Percentiles rank a stretch among this genome's conserved stretches.
phyloP scores from a whole-genome alignment of 1,140 invertebrate genomes.

The Pinna nobilis region DNA sequence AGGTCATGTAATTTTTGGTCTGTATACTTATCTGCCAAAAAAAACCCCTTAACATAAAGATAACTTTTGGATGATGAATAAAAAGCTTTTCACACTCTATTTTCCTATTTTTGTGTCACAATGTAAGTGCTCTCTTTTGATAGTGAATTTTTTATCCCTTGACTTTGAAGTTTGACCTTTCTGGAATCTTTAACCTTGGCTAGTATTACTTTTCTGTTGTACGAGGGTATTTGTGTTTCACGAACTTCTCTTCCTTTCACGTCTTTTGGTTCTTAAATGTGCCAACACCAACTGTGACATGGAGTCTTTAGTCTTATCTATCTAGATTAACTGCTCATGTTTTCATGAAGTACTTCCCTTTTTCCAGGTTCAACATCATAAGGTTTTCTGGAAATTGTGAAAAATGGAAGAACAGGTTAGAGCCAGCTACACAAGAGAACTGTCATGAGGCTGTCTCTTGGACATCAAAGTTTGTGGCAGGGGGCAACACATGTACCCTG shows the following conservation, averaged over 20 bases:
- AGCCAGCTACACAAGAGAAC: slow-evolving; percentile 67
- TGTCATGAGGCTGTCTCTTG: slow-evolving; percentile 73
- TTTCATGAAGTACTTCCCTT: neutral
- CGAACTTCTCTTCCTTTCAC: too few relatives aligned
- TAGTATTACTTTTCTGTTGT: too few relatives aligned
- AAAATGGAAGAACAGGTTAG: slow-evolving; percentile 67
- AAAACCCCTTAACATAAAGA: too few relatives aligned
- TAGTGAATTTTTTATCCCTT: too few relatives aligned
- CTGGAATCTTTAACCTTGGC: too few relatives aligned
- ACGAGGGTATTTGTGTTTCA: too few relatives aligned
- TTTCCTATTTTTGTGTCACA: neutral
- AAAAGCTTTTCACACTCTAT: neutral
- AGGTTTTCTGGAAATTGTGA: slow-evolving; percentile 71
- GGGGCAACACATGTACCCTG: slow-evolving; percentile 74
- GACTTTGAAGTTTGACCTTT: too few relatives aligned
- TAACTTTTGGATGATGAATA: neutral
- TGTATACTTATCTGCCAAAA: too few relatives aligned
- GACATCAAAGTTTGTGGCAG: slow-evolving; percentile 65
- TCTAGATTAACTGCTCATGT: neutral
- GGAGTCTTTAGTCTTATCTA: too few relatives aligned
- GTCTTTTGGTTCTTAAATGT: too few relatives aligned
- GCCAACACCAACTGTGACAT: too few relatives aligned
- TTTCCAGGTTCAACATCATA: slow-evolving; percentile 73
- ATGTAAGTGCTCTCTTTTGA: neutral
- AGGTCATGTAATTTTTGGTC: too few relatives aligned